phyloP scores from a whole-genome alignment of 2,797 vertebrate genomes.

The Artibeus jamaicensis region DNA sequence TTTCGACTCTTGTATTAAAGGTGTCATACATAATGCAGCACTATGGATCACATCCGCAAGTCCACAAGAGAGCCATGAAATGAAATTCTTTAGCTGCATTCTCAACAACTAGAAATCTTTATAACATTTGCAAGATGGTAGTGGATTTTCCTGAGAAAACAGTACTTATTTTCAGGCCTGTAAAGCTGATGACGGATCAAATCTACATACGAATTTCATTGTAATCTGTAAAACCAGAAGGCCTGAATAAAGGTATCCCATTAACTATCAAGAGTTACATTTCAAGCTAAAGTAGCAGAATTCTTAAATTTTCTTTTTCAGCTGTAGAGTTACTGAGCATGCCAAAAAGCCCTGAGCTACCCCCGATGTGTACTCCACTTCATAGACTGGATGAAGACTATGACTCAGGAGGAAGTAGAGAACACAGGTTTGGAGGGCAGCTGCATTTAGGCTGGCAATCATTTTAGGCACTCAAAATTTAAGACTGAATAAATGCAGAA shows the following conservation, averaged over 20 bases:
- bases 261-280: slow-evolving; percentile 20
- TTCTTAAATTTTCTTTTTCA: slow-evolving; percentile 32
- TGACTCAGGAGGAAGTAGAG: not conserved
- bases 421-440: not conserved
- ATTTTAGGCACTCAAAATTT: not conserved
- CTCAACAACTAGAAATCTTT: slow-evolving; percentile 33
- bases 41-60: slow-evolving; percentile 37
- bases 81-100: slow-evolving; percentile 53
- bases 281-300: slow-evolving; percentile 23
- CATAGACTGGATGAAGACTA: not conserved
- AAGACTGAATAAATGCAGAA: slow-evolving; percentile 17
- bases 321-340: not conserved
- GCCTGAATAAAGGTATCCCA: not conserved
- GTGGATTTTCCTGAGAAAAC: not conserved
- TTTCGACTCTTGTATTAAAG: slow-evolving; percentile 71
- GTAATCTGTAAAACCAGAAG: not conserved
- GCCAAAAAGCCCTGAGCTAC: not conserved
- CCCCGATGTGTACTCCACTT: not conserved
- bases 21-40: slow-evolving; percentile 72
- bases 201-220: slow-evolving; percentile 7
- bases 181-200: slow-evolving; percentile 18
- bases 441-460: not conserved
- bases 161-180: slow-evolving; percentile 38
- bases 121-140: slow-evolving; percentile 4
- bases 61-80: slow-evolving; percentile 14